Base-by-base conservation (phyloP, 1,140 invertebrate genomes). In the Eupristina koningsbergeri region DNA sequence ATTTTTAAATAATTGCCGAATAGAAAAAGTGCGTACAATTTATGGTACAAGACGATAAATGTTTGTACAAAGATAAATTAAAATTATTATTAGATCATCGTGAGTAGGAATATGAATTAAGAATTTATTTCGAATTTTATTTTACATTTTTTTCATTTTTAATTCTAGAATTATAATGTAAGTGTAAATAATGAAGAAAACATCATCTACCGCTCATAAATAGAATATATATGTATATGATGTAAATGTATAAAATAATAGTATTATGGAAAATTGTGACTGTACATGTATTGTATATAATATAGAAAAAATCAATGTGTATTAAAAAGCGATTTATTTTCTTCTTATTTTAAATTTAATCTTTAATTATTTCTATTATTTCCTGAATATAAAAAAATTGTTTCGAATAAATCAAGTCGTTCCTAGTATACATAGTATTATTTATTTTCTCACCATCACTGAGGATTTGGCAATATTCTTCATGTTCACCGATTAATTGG, bases 271-370 rank as follows among this genome's bases (percentile, higher is more conserved):
- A 53, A 81, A 47, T 61, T 83, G 81, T 83, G 64, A 78, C 81
- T 83, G 81, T 83, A 86, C 86, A 88, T 87, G 85, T 86, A 88
- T 81, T 88, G 88, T 88, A 88, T 88, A 88, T 88, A 88, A 86
- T 84, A 82, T 80, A 75, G 78, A 80, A 85, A n/a, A 85, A 86
- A 73, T 86, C 78, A 86, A 77, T 80, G 79, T 88, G 84, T 87
- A 87, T 80, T 80, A 83, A 77, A 85, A 69, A 79, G n/a, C 26
- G 36, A 41, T 75, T 75, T 69, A 34, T 53, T 58, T 64, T 50
- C 34, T 64, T 75, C 71, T n/a, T 76, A 76, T 79, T 29, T 63
- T 63, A 34, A 58, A 41, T 71, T 31, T 31, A 29, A 47, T 69
- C 39, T 39, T 39, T 69, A 36, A 39, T 69, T 69, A 47, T 74